Evolutionary conservation across 2,888 invertebrate species (phyloP), one percentile per base, ranked within the genome.

Genomic region (Orchesella flavescens): DNA sequence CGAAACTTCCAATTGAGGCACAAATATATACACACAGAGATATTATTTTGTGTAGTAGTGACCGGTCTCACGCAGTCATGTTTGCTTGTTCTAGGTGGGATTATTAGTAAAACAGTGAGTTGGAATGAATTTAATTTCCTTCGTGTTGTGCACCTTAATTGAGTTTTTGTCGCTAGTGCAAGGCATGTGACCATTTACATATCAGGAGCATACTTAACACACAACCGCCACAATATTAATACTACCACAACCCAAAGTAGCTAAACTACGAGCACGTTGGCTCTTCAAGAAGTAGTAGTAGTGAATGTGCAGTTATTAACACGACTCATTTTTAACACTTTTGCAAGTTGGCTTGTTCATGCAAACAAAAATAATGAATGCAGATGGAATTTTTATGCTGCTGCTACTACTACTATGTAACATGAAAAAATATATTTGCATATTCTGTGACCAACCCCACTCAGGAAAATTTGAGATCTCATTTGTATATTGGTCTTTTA

Each of bases 21-120:
- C n/a, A n/a, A n/a, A n/a, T n/a, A n/a, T 4, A 34, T 34, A 7
- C 34, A 34, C 34, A 7, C 2, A 7, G 34, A 49, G n/a, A n/a
- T n/a, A n/a, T n/a, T 49, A n/a, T 49, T 49, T 49, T 49, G 12
- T 49, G 34, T 15, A 49, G 49, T 19, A 66, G 65, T 76, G 73
- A 43, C 73, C 71, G 78, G 46, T 79, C 79, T 83, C 82, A 82
- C 77, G 83, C 80, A 73, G 80, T 75, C 83, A 72, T 78, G 86
- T 83, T 86, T 71, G 46, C 72, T 74, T 69, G 78, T 83, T 74
- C 83, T 69, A 83, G 83, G 78, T 83, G 83, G 83, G 83, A 83
- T 83, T 83, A 83, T 83, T 83, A 78, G 83, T 83, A 78, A 78
- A 83, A 78, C 78, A 78, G 83, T 74, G 83, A 78, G 78, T 73